These are phyloP conservation scores for Cliona cf. orientalis DNA, from an alignment of 37 sponge, comb jelly and placozoan species.

Conservation along the genomic window DNA sequence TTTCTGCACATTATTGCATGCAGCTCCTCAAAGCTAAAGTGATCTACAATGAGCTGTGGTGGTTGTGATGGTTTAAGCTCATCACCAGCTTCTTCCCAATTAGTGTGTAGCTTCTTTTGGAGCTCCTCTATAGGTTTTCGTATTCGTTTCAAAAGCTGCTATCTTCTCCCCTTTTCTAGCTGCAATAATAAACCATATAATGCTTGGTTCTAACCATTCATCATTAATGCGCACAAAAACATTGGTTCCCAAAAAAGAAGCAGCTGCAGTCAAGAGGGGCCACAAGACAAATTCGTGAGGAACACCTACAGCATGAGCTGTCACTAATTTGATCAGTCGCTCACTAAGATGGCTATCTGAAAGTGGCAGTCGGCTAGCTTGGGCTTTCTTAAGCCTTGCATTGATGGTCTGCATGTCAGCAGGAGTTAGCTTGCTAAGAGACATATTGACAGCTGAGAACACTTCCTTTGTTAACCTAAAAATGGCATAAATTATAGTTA, in stretches of 20 bases:
- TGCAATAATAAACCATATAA: constrained; percentile 6
- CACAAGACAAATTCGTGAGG: constrained; percentile 16
- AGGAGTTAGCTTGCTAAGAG: not conserved
- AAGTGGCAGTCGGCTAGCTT: not conserved
- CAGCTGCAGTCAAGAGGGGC: constrained; percentile 18
- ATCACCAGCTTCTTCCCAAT: not conserved
- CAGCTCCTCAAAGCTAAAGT: not conserved
- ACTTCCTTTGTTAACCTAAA: too few species aligned
- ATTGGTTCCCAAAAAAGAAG: constrained; percentile 29
- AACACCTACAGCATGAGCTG: constrained; percentile 12
- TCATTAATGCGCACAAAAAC: not conserved
- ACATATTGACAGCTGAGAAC: too few species aligned
- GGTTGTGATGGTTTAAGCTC: not conserved
- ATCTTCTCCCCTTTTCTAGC: constrained; percentile 30
- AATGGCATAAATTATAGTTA: too few species aligned
- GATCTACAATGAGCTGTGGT: not conserved
- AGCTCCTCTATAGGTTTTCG: not conserved
- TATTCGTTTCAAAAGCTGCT: constrained; percentile 3
- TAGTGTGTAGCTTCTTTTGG: not conserved
- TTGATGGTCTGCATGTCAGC: not conserved
- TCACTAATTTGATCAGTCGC: not conserved
- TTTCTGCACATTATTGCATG: not conserved
- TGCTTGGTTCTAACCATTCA: constrained; percentile 10
- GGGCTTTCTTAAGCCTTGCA: not conserved
- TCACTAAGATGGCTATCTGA: not conserved